Percentiles rank a stretch among this genome's conserved stretches.
These are phyloP conservation scores for Zalophus californianus DNA, from an alignment of 2,797 vertebrate species.

Conservation along the genomic window DNA sequence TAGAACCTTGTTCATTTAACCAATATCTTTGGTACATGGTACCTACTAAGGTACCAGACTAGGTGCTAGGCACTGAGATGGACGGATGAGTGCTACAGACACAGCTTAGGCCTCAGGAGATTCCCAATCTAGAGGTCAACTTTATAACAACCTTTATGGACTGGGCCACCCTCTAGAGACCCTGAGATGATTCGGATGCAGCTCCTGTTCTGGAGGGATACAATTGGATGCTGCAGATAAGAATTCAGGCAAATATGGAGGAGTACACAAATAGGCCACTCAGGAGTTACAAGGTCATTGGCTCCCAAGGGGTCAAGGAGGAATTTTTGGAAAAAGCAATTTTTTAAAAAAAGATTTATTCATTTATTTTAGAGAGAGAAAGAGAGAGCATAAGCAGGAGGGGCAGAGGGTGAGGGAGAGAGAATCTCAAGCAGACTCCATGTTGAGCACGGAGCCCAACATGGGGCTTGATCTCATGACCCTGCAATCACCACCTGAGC, in stretches of 20 bases:
- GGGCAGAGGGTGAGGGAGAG: neutral
- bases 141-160: neutral
- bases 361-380: neutral
- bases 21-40: neutral
- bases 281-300: neutral
- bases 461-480: neutral
- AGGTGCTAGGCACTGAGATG: neutral
- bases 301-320: neutral
- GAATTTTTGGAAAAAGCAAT: neutral
- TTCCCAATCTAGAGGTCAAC: neutral
- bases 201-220: neutral
- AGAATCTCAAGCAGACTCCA: neutral
- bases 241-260: neutral
- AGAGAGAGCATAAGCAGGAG: neutral
- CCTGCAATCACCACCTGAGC: neutral
- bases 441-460: neutral
- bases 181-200: fast-evolving
- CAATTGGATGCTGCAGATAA: neutral
- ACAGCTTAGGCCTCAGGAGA: neutral
- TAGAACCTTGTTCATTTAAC: neutral
- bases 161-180: neutral
- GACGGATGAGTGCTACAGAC: neutral
- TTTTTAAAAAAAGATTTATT: neutral
- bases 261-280: neutral
- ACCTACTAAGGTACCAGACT: neutral